Base-by-base conservation (phyloP, 2,113 vertebrate species). In the Jaculus jaculus region DNA sequence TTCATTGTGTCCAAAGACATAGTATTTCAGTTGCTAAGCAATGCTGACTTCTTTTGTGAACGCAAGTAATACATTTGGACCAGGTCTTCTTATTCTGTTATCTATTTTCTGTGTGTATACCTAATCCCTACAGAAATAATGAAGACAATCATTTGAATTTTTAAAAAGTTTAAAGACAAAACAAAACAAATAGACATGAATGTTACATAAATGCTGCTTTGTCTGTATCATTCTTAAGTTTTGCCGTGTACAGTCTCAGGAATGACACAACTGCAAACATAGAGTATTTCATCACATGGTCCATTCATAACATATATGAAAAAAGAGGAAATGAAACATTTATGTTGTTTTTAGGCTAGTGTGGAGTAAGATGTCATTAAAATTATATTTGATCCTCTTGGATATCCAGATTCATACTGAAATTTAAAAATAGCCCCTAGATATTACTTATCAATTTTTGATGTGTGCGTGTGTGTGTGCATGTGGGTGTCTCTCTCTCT, bases 371-470 rank as follows among this genome's bases (percentile, higher is more conserved):
- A 90, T 42, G 3, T 80, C 72, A 77, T 4, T 68, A 61, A 2
- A 89, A 37, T 66, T 89, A 54, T 37, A 26, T 63, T 92, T 95
- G 26, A 77, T 91, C 89, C 5, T 68, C 93, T 93, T 37, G 17
- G 7, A 86, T 13, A 28, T 2, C 15, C 66, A 72, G 37, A 34
- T 4, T 24, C 12, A 39, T 66, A 75, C 26, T 54, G 32, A 21
- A 95, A 91, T 80, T 91, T 85, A 6, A 93, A 77, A 91, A 58
- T 61, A 91, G 60, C 26, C 3, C 47, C 17, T 83, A 51, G 1
- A 3, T 75, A 11, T 75, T 68, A 80, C 15, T 92, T 69, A 37
- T 10, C 75, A 47, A 6, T 47, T 8, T 47, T 47, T 47, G 42
- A 21, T 54, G 21, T 68, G 16, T 32, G 23, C 34, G 5, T 34